These are phyloP conservation scores for Pedicia rivosa DNA, from an alignment of 2,888 invertebrate species.

Conservation along the genomic window DNA sequence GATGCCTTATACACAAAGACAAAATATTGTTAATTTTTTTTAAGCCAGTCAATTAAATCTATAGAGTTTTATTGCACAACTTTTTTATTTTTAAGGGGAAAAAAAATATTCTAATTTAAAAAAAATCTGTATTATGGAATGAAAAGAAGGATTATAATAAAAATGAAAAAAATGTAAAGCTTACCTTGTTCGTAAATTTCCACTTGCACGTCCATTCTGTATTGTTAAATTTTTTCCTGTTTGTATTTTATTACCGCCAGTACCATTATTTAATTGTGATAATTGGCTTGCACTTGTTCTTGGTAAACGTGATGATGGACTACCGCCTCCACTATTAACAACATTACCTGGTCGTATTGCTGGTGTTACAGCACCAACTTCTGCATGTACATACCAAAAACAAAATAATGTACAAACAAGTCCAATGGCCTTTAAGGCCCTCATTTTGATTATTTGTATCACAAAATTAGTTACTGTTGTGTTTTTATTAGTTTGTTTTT, in stretches of 20 bases:
- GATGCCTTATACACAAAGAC: too few relatives aligned
- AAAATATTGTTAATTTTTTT: too few relatives aligned
- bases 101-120: too few relatives aligned
- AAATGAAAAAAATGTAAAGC: conserved; percentile 25
- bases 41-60: too few relatives aligned
- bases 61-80: too few relatives aligned
- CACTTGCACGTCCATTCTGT: conserved; percentile 26
- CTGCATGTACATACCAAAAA: conserved; percentile 13
- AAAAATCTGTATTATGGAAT: too few relatives aligned
- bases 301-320: conserved; percentile 35
- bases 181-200: conserved; percentile 30
- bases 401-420: conserved; percentile 15
- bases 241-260: conserved; percentile 17
- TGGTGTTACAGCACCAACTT: conserved; percentile 16
- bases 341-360: conserved; percentile 24
- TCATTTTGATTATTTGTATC: conserved; percentile 15
- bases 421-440: conserved; percentile 24
- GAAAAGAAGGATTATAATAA: too few relatives aligned
- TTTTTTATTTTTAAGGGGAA: too few relatives aligned
- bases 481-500: neutral
- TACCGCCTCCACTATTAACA: too few relatives aligned
- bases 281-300: conserved; percentile 42
- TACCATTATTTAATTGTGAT: conserved; percentile 23
- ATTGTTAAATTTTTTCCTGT: conserved; percentile 12
- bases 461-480: neutral